Base-by-base conservation (phyloP, 2,888 invertebrate species). In the Miltochrista miniata region DNA sequence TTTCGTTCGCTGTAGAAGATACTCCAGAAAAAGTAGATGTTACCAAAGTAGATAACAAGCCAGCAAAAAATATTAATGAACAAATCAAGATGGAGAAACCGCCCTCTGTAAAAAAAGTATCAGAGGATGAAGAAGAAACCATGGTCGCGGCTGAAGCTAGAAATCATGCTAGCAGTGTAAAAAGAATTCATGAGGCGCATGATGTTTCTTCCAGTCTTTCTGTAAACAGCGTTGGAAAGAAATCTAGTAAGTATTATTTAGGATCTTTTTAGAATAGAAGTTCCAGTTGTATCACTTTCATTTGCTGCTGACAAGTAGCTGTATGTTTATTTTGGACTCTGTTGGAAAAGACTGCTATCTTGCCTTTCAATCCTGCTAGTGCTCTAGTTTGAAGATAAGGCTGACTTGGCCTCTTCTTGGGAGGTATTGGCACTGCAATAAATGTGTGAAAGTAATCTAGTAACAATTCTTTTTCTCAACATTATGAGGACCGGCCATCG, bases 101-200 rank as follows among this genome's bases (percentile, higher is more conserved):
- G 9, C 84, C 89, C 55, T 87, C 92, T 7, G 86, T 93, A 59
- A 90, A 92, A 58, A 79, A 83, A 9, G 87, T 86, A 34, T 85
- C 90, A 48, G 84, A 87, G 8, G 92, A 89, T 51, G 93, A 93
- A 45, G 88, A 88, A 59, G 93, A 93, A 75, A 93, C 93, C 0
- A 93, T 93, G 93, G 86, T 93, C 34, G 93, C 93, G n/a, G 90
- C 93, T 54, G 93, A 93, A 74, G 92, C 92, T 37, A 76, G 93
- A 67, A 81, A 92, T 74, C 83, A 93, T 68, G 82, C 84, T 42
- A 75, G 92, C 70, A 89, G 88, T 59, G 52, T 92, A 1, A 87
- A 81, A 54, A 64, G 83, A n/a, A 54, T 91, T 14, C 74, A 79
- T 42, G 81, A 83, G 9, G 81, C 88, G 61, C 91, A 91, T 59